Conservation (phyloP, 2,113 vertebrate genomes). For the Engraulis encrasicolus region DNA sequence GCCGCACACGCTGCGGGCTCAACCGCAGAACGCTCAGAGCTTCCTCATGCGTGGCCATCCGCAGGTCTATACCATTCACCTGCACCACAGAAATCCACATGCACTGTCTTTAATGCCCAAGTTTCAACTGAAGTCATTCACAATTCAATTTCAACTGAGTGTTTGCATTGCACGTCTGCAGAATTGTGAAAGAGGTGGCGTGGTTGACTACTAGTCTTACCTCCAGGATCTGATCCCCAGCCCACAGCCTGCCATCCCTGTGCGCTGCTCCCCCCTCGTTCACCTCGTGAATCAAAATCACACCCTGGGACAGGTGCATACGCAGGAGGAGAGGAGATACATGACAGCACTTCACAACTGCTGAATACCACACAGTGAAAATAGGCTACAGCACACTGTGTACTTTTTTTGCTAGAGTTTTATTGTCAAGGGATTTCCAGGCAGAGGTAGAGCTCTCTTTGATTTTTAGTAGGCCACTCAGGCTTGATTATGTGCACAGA, state of each 20-base stretch:
- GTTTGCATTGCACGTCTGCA: no score
- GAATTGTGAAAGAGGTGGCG: neutral
- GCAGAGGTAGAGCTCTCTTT: neutral
- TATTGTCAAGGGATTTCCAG: neutral
- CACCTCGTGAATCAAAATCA: slow-evolving; percentile 94
- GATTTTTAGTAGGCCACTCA: slow-evolving; percentile 6
- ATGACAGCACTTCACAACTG: neutral
- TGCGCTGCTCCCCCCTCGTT: slow-evolving; percentile 93
- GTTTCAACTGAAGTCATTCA: neutral
- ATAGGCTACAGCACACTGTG: neutral
- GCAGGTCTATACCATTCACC: slow-evolving; percentile 94
- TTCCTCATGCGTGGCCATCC: slow-evolving; percentile 92
- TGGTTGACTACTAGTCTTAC: slow-evolving; percentile 68
- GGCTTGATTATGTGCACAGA: slow-evolving; percentile 3
- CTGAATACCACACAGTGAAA: neutral
- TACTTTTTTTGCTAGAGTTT: neutral
- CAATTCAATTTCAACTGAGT: neutral
- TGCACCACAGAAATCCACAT: slow-evolving; percentile 55
- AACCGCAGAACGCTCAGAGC: slow-evolving; percentile 91
- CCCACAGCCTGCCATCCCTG: slow-evolving; percentile 91
- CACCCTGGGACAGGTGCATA: slow-evolving; percentile 75
- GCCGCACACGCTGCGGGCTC: slow-evolving; percentile 84
- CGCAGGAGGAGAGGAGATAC: neutral
- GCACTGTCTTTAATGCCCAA: no score
- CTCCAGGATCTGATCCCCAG: slow-evolving; percentile 96